These are phyloP conservation scores for Clarias platycephalus DNA, from an alignment of 2,797 vertebrate species.

Conservation along the genomic window DNA sequence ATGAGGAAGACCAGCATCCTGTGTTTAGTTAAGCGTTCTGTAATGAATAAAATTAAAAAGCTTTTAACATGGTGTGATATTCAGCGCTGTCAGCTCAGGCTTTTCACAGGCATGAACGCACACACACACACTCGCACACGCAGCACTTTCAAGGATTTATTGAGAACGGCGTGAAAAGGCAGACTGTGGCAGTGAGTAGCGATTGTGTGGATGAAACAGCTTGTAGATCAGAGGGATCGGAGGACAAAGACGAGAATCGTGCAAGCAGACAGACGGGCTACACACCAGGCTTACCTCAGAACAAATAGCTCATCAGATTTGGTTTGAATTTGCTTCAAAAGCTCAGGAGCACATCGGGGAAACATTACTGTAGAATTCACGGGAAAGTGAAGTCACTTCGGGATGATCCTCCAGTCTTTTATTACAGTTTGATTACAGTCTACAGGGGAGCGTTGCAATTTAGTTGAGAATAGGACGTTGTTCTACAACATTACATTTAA, in stretches of 20 bases:
- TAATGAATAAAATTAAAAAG: background rate
- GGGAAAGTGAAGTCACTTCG: background rate
- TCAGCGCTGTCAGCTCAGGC: background rate
- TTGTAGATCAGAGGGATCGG: background rate
- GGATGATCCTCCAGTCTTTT: too few species aligned
- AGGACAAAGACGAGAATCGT: background rate
- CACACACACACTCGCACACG: background rate
- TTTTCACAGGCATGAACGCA: conserved; percentile 3
- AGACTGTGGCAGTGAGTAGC: background rate
- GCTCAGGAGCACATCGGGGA: background rate
- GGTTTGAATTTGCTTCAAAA: background rate
- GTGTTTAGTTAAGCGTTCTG: background rate
- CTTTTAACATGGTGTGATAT: background rate
- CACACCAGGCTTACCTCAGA: background rate
- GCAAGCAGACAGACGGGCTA: conserved; percentile 1
- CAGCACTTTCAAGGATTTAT: background rate
- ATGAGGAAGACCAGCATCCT: background rate
- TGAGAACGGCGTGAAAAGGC: background rate
- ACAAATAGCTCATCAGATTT: background rate
- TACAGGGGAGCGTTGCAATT: background rate
- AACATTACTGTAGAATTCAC: background rate
- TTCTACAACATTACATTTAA: background rate
- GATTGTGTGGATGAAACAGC: background rate
- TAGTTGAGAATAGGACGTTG: background rate
- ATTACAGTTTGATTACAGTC: background rate